Conservation (phyloP, 2,888 invertebrate genomes). For the Pristionchus japonicus region DNA sequence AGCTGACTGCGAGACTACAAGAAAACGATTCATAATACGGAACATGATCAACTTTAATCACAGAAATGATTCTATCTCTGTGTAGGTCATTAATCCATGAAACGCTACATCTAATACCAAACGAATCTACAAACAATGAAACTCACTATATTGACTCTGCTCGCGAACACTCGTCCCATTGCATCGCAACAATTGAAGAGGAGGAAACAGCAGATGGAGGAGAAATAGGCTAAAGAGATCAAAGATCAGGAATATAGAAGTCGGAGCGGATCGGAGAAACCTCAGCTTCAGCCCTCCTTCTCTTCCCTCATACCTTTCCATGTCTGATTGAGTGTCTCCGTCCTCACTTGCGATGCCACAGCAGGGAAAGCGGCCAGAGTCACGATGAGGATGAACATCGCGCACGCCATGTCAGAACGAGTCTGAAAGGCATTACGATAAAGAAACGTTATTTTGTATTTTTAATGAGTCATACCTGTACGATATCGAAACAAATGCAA, state of each 20-base stretch:
- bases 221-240: slow-evolving; percentile 59
- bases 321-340: slow-evolving; percentile 54
- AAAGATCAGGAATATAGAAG: background rate
- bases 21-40: background rate
- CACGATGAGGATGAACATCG: slow-evolving; percentile 52
- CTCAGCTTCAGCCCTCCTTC: background rate
- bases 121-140: too few relatives aligned
- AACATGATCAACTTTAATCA: background rate
- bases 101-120: too few relatives aligned
- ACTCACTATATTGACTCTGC: slow-evolving; percentile 52
- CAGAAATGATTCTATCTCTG: background rate
- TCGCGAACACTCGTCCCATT: slow-evolving; percentile 55
- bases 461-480: too few relatives aligned
- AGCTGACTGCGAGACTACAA: slow-evolving; percentile 38
- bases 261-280: background rate
- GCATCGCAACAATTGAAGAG: slow-evolving; percentile 61
- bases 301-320: slow-evolving; percentile 55
- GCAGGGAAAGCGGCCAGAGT: slow-evolving; percentile 61
- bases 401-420: background rate
- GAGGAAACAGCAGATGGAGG: slow-evolving; percentile 60
- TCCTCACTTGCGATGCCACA: slow-evolving; percentile 57
- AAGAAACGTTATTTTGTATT: too few relatives aligned
- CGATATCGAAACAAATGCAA: too few relatives aligned
- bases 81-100: too few relatives aligned
- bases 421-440: too few relatives aligned